Evolutionary conservation across 2,113 vertebrate species (phyloP).

Genomic region (Ctenomys sociabilis): DNA sequence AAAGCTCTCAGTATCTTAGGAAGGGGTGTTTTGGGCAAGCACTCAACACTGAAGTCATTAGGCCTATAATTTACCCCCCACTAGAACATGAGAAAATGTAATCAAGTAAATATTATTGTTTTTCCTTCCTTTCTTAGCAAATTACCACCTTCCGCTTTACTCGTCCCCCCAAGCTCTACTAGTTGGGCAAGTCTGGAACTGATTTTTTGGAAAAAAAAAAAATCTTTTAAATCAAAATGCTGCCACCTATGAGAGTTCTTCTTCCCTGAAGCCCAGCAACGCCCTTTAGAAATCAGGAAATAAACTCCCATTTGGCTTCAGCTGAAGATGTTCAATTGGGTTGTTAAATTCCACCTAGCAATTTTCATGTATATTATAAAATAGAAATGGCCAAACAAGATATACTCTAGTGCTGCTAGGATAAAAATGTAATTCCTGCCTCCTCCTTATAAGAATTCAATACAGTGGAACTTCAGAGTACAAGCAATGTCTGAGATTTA

Average conservation of each 20-base stretch:
- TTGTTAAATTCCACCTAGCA: constrained; percentile 39
- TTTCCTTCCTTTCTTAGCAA: constrained; percentile 81
- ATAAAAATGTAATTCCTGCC: neutral
- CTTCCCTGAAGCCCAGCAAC: constrained; percentile 40
- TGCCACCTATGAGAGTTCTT: constrained; percentile 54
- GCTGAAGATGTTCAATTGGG: constrained; percentile 9
- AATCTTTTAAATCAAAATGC: constrained; percentile 60
- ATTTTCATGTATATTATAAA: constrained; percentile 17
- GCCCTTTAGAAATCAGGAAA: constrained; percentile 61
- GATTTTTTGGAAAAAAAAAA: constrained; percentile 35
- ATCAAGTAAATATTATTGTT: constrained; percentile 83
- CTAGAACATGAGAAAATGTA: constrained; percentile 76
- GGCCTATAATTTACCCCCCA: constrained; percentile 78
- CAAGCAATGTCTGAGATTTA: neutral
- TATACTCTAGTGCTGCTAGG: neutral
- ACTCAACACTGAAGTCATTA: constrained; percentile 71
- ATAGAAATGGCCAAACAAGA: constrained; percentile 51
- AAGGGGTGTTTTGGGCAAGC: constrained; percentile 62
- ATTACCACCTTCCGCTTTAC: constrained; percentile 76
- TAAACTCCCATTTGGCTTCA: constrained; percentile 51
- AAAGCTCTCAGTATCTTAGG: constrained; percentile 51
- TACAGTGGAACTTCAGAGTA: neutral
- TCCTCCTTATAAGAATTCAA: neutral
- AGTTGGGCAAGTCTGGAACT: constrained; percentile 75
- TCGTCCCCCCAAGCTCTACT: constrained; percentile 52